Percentiles rank a stretch among this genome's conserved stretches.
Evolutionary conservation across 1,140 invertebrate species (phyloP).

Genomic region (Hormaphis cornu): DNA sequence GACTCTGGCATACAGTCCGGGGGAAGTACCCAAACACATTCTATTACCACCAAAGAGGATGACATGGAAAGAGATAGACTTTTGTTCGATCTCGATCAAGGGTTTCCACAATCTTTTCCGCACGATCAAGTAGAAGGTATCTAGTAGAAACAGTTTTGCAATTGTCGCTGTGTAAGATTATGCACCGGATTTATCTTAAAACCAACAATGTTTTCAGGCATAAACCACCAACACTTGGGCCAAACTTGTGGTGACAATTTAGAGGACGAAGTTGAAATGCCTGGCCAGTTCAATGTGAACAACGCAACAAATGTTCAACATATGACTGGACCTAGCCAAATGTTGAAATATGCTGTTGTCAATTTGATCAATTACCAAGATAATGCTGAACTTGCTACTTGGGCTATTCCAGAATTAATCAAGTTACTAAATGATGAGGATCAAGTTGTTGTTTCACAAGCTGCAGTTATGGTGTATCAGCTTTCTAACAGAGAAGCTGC

Average conservation of each 20-base stretch:
- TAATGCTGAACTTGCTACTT: constrained; percentile 92
- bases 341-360: constrained; percentile 95
- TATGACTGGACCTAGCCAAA: constrained; percentile 90
- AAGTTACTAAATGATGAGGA: constrained; percentile 97
- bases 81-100: constrained; percentile 85
- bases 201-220: constrained; percentile 50
- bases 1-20: constrained; percentile 96
- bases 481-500: constrained; percentile 97
- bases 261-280: constrained; percentile 93
- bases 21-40: constrained; percentile 84
- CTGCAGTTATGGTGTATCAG: constrained; percentile 98
- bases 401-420: constrained; percentile 95
- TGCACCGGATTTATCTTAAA: background rate
- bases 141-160: background rate
- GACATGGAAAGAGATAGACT: constrained; percentile 71
- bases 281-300: constrained; percentile 85
- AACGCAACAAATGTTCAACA: constrained; percentile 93
- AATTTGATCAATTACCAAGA: constrained; percentile 99
- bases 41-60: constrained; percentile 76
- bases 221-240: constrained; percentile 91
- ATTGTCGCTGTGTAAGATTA: no score
- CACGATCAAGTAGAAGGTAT: constrained; percentile 90
- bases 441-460: constrained; percentile 93
- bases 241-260: constrained; percentile 92
- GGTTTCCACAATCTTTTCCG: constrained; percentile 79